A percentile compares a stretch with the other conserved stretches of the same genome.
phyloP scores from a whole-genome alignment of 2,113 vertebrate genomes.

The Ageneiosus marmoratus region DNA sequence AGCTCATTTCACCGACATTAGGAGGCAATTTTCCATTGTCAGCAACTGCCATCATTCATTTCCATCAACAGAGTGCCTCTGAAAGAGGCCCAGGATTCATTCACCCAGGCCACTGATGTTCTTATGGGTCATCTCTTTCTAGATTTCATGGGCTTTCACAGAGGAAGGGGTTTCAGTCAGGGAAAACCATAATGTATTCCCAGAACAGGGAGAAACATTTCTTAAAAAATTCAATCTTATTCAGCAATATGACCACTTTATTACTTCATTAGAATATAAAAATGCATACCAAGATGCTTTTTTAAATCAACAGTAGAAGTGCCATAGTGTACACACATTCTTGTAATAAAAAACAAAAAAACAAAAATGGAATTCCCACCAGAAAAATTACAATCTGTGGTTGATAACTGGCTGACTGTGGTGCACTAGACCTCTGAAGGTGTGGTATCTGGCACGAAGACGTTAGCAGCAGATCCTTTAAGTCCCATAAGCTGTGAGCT shows the following conservation, averaged over 20 bases:
- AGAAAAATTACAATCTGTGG: neutral
- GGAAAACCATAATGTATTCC: neutral
- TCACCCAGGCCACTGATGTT: conserved; percentile 40
- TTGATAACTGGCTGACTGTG: neutral
- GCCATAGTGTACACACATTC: neutral
- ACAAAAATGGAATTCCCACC: neutral
- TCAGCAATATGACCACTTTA: neutral
- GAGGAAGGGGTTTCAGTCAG: conserved; percentile 16
- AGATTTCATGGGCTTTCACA: conserved; percentile 26
- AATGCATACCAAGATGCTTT: neutral
- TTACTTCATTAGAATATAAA: neutral
- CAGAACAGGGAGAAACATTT: neutral
- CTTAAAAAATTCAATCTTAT: neutral
- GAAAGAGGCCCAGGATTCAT: conserved; percentile 59
- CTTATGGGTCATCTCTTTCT: conserved; percentile 28
- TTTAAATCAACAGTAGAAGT: neutral
- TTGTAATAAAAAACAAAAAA: neutral
- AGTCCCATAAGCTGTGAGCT: too few relatives aligned
- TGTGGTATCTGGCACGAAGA: too few relatives aligned
- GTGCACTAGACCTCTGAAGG: too few relatives aligned
- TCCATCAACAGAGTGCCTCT: conserved; percentile 65
- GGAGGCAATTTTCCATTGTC: conserved; percentile 66
- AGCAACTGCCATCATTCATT: conserved; percentile 70
- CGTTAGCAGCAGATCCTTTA: too few relatives aligned
- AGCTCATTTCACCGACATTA: conserved; percentile 67